Evolutionary conservation across 2,888 invertebrate species (phyloP).

Genomic region (Heliconius erato): DNA sequence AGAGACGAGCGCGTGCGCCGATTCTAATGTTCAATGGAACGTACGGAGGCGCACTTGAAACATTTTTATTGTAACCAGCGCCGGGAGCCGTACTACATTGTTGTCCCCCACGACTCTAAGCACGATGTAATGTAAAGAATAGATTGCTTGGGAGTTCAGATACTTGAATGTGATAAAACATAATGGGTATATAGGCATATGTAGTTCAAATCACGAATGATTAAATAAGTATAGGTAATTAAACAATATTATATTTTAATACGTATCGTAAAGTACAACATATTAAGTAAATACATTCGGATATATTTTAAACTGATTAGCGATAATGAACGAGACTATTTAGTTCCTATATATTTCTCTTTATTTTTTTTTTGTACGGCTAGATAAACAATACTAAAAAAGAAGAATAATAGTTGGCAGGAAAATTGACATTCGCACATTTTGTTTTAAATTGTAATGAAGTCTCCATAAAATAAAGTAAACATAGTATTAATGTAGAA

Average conservation of each 20-base stretch:
- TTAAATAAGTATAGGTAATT: no score
- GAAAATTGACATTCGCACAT: background rate
- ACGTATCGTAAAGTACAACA: no score
- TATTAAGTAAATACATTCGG: no score
- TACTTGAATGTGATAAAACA: constrained; percentile 14
- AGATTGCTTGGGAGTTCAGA: constrained; percentile 36
- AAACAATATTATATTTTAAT: no score
- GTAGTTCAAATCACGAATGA: background rate
- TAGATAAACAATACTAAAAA: background rate
- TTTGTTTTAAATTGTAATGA: background rate
- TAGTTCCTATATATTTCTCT: no score
- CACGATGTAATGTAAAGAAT: constrained; percentile 43
- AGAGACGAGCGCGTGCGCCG: constrained; percentile 76
- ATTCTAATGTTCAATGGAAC: constrained; percentile 81
- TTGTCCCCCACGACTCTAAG: constrained; percentile 57
- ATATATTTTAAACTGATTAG: no score
- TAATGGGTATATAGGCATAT: background rate
- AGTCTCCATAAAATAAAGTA: background rate
- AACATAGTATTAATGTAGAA: background rate
- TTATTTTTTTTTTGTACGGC: no score
- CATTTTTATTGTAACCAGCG: constrained; percentile 80
- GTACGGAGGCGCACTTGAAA: constrained; percentile 84
- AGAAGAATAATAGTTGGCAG: constrained; percentile 21
- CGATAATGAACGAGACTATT: no score
- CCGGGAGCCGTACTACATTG: constrained; percentile 66